Percentiles rank a stretch among this genome's conserved stretches.
phyloP scores from a whole-genome alignment of 2,113 vertebrate genomes.

The Labrus mixtus region DNA sequence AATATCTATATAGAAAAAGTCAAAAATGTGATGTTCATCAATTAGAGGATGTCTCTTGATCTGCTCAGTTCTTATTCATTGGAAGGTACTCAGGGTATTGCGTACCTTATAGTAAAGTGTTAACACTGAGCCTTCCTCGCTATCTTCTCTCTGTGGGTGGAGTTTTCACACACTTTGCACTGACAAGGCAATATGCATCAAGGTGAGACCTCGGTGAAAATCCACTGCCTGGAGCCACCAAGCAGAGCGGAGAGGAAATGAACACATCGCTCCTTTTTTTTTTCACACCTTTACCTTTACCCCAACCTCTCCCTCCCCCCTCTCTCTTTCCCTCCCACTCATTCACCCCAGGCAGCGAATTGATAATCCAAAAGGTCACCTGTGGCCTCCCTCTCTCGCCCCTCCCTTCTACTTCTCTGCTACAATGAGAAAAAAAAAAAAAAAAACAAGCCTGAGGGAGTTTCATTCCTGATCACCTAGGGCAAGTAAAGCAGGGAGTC shows the following conservation, averaged over 20 bases:
- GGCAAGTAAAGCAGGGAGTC: slow-evolving; percentile 59
- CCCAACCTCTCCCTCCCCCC: slow-evolving; percentile 4
- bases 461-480: slow-evolving; percentile 56
- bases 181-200: slow-evolving; percentile 75
- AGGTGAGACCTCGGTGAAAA: slow-evolving; percentile 77
- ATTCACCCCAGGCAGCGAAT: slow-evolving; percentile 70
- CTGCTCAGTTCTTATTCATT: neutral
- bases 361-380: slow-evolving; percentile 79
- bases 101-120: neutral
- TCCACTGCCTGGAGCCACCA: slow-evolving; percentile 78
- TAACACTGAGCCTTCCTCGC: slow-evolving; percentile 11
- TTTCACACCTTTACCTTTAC: slow-evolving; percentile 70
- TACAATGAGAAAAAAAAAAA: slow-evolving; percentile 40
- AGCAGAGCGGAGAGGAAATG: slow-evolving; percentile 79
- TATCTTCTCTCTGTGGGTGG: slow-evolving; percentile 68
- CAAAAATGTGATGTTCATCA: neutral
- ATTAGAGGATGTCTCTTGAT: neutral
- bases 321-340: slow-evolving; percentile 46
- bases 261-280: slow-evolving; percentile 68
- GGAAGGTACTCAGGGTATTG: neutral
- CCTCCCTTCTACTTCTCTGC: slow-evolving; percentile 59
- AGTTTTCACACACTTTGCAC: slow-evolving; percentile 84
- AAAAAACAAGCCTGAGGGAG: slow-evolving; percentile 61
- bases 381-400: slow-evolving; percentile 57
- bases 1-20: no score